Evolutionary conservation across 2,888 invertebrate species (phyloP).

Genomic region (Idaea straminata): DNA sequence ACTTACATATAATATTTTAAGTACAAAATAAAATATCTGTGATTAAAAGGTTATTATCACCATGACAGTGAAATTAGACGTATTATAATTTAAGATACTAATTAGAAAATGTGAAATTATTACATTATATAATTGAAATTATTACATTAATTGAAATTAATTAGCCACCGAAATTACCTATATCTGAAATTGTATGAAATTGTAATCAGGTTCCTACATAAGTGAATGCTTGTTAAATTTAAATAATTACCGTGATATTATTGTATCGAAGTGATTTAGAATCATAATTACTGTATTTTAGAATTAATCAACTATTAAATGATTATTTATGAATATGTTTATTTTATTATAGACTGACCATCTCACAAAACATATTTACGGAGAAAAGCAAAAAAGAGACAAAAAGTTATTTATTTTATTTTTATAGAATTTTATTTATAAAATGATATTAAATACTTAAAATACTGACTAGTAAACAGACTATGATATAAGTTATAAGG

Average conservation of each 20-base stretch:
- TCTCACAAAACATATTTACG: too few relatives aligned
- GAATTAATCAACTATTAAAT: background rate
- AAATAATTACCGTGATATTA: background rate
- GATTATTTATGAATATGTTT: background rate
- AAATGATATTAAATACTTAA: background rate
- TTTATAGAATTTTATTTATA: background rate
- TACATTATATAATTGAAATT: background rate
- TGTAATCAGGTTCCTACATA: background rate
- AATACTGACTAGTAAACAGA: background rate
- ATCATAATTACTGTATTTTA: background rate
- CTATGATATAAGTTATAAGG: background rate
- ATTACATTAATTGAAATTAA: background rate
- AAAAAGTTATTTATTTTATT: background rate
- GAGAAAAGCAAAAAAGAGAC: background rate
- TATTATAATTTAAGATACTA: too few relatives aligned
- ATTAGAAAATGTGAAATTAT: too few relatives aligned
- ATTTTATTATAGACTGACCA: too few relatives aligned
- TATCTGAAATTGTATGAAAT: background rate
- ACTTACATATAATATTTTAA: too few relatives aligned
- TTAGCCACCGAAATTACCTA: background rate
- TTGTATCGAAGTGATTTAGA: background rate
- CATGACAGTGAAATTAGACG: too few relatives aligned
- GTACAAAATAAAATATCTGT: too few relatives aligned
- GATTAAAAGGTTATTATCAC: too few relatives aligned
- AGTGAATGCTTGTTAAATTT: background rate